These are phyloP conservation scores for Chirona hameri DNA, from an alignment of 2,888 invertebrate genomes.

Conservation along the genomic window DNA sequence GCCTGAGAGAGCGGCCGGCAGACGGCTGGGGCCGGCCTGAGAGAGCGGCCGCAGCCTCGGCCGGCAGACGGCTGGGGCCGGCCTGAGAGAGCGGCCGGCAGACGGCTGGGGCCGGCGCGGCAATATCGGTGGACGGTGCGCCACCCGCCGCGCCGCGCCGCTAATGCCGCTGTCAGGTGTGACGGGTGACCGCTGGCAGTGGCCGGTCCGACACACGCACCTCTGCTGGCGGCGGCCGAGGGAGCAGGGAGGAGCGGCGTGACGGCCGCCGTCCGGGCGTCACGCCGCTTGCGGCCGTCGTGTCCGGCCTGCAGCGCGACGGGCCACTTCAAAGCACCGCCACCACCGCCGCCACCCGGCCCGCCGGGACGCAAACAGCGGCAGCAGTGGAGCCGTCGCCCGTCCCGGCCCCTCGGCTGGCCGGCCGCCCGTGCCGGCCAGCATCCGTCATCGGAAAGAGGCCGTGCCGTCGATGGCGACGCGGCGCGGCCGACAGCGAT, in stretches of 20 bases:
- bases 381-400: neutral
- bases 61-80: too few relatives aligned
- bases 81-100: too few relatives aligned
- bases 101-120: neutral
- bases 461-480: neutral
- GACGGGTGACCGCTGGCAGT: too few relatives aligned
- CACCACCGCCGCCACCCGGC: neutral
- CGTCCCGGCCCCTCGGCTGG: neutral
- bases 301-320: too few relatives aligned
- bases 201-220: too few relatives aligned
- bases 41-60: too few relatives aligned
- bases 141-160: neutral
- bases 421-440: neutral
- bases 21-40: too few relatives aligned
- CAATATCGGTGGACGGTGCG: neutral
- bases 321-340: neutral
- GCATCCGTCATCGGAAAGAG: slow-evolving; percentile 26
- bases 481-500: neutral
- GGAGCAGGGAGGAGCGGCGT: too few relatives aligned
- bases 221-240: too few relatives aligned
- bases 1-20: too few relatives aligned
- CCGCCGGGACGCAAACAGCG: neutral
- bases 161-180: neutral
- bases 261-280: too few relatives aligned
- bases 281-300: too few relatives aligned